These are phyloP conservation scores for Idris sp. DNA, from an alignment of 1,140 invertebrate genomes.

Conservation along the genomic window DNA sequence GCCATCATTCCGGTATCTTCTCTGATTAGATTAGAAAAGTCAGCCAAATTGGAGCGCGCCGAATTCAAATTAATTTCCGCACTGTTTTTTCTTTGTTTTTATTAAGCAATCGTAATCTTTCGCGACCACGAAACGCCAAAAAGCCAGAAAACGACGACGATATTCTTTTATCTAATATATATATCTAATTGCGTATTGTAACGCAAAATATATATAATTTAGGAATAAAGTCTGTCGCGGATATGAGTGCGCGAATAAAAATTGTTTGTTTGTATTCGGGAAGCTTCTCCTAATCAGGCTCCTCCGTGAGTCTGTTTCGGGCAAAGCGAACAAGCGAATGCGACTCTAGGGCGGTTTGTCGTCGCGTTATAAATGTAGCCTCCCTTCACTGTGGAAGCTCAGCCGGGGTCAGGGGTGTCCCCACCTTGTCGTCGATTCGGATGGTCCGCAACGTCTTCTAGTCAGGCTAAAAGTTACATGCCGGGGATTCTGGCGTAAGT, in stretches of 20 bases:
- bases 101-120: conserved; percentile 18
- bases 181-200: no score
- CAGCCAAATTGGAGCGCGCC: background rate
- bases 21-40: background rate
- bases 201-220: conserved; percentile 8
- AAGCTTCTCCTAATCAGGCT: conserved; percentile 61
- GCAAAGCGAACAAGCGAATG: conserved; percentile 78
- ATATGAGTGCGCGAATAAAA: background rate
- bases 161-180: no score
- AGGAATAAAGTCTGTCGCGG: conserved; percentile 10
- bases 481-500: conserved; percentile 54
- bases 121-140: conserved; percentile 44
- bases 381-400: conserved; percentile 75
- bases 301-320: conserved; percentile 71
- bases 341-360: conserved; percentile 75
- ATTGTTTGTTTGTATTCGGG: conserved; percentile 7
- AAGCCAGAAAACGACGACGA: background rate
- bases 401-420: conserved; percentile 77
- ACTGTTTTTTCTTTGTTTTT: no score
- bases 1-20: conserved; percentile 81
- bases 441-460: conserved; percentile 66
- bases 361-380: conserved; percentile 78
- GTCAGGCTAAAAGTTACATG: conserved; percentile 52
- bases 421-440: conserved; percentile 68
- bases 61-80: conserved; percentile 3